Evolutionary conservation across 2,113 vertebrate species (phyloP), one percentile per base, ranked within the genome.

Genomic region (Cryptotis parvus): DNA sequence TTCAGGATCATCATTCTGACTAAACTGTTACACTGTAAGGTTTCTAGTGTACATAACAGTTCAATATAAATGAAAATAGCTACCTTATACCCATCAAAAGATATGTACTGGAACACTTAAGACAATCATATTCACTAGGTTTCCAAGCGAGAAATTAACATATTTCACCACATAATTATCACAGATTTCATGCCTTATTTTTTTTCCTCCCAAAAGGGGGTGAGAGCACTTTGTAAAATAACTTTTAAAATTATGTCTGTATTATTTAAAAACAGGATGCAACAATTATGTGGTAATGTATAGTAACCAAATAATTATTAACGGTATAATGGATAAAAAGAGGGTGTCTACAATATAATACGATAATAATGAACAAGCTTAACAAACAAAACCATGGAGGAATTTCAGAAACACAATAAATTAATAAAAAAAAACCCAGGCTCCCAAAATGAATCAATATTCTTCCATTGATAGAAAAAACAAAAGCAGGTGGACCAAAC

Each of bases 11-110:
- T 95, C 83, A 77, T 93, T 35, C 75, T 86, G n/a, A 88, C 49
- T 88, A 85, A 83, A 69, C 29, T 27, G 39, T 88, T 24, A 31
- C 52, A n/a, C 55, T 76, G n/a, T 22, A 68, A 2, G 61, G 33
- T 77, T 78, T 73, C 41, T 31, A 84, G 24, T 35, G 9, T 70
- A 37, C 39, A 75, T 45, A 61, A 35, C 27, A 2, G 4, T 73
- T 84, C 24, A 58, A 58, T 22, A 58, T 58, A 58, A 93, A 92
- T 76, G 91, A 89, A 92, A 87, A 86, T 41, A 82, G 26, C 27
- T 82, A 69, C 65, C 6, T 33, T 58, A 12, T 87, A 35, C 26
- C 82, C 69, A 91, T 37, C 55, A 73, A 89, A 92, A 91, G 76
- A 76, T 37, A 82, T 43, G 24, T 20, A 37, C 55, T 88, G 74